Conservation (phyloP, 2,113 vertebrate species). For the human region GRCh38 chr1:81073501-81074000, state of each 20-base stretch:
- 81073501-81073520: background rate
- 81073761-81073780: constrained; percentile 69
- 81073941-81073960: constrained; percentile 53
- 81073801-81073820: constrained; percentile 73
- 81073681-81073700: constrained; percentile 64
- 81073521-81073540: background rate
- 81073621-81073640: constrained; percentile 78
- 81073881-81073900: constrained; percentile 73
- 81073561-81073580: constrained; percentile 42
- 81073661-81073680: constrained; percentile 68
- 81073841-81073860: constrained; percentile 72
- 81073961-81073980: constrained; percentile 45
- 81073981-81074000: constrained; percentile 64
- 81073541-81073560: constrained; percentile 58
- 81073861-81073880: constrained; percentile 76
- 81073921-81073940: constrained; percentile 57
- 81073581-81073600: constrained; percentile 61
- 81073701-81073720: constrained; percentile 68
- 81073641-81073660: constrained; percentile 72
- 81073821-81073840: constrained; percentile 71
- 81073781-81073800: constrained; percentile 72
- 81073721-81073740: constrained; percentile 64
- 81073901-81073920: constrained; percentile 73
- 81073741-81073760: constrained; percentile 76
- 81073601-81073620: constrained; percentile 70